Conservation (phyloP, 2,888 invertebrate genomes). For the Melipona beecheii region DNA sequence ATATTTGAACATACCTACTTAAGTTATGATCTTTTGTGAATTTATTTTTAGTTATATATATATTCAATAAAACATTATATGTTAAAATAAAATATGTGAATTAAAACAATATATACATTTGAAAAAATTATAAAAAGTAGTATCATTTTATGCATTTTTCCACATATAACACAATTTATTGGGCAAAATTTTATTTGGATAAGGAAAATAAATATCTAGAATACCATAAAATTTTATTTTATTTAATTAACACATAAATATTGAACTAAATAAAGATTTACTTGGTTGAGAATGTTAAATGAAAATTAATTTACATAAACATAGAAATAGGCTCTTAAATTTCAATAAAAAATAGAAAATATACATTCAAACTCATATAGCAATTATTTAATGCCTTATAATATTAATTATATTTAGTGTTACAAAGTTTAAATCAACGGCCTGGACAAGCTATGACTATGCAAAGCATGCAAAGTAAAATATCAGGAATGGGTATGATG, state of each 20-base stretch:
- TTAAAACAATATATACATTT: not conserved
- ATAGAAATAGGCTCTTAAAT: not conserved
- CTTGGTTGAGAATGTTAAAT: no score
- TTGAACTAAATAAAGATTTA: no score
- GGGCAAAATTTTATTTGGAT: no score
- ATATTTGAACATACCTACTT: not conserved
- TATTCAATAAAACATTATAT: not conserved
- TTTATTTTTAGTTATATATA: not conserved
- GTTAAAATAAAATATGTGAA: not conserved
- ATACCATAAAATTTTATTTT: no score
- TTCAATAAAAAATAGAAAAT: not conserved
- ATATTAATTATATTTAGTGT: conserved; percentile 82
- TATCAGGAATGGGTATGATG: conserved; percentile 84
- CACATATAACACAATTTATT: no score
- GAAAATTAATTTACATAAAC: not conserved
- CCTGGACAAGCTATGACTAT: conserved; percentile 87
- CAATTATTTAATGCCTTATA: not conserved
- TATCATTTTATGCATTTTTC: not conserved
- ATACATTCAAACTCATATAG: not conserved
- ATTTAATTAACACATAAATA: no score
- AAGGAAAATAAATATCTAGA: no score
- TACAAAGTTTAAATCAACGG: conserved; percentile 91
- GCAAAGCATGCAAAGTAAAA: conserved; percentile 86
- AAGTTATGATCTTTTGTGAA: not conserved
- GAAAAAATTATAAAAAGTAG: not conserved